These are phyloP conservation scores for Chaenodraco wilsoni DNA, from an alignment of 2,797 vertebrate species.

Conservation along the genomic window DNA sequence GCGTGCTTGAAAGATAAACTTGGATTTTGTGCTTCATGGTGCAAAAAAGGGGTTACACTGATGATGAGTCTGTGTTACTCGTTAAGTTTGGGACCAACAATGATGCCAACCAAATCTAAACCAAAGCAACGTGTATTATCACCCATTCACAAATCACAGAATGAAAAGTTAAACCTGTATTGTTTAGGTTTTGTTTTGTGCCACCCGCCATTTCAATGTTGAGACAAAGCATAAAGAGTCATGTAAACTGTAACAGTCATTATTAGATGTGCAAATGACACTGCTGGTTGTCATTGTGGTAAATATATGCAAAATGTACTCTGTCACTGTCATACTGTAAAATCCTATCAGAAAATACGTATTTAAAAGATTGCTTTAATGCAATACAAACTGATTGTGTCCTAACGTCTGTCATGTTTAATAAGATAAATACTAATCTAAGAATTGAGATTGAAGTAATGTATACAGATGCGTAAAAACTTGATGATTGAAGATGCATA, in stretches of 20 bases:
- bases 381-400: slow-evolving; percentile 10
- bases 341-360: not conserved
- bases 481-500: slow-evolving; percentile 4
- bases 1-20: not conserved
- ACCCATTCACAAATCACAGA: slow-evolving; percentile 1
- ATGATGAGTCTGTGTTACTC: not conserved
- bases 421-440: not conserved
- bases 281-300: slow-evolving; percentile 13
- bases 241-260: slow-evolving; percentile 4
- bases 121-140: not conserved
- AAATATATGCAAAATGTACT: slow-evolving; percentile 26
- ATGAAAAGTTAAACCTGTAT: not conserved
- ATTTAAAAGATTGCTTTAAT: slow-evolving; percentile 37
- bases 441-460: not conserved
- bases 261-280: slow-evolving; percentile 23
- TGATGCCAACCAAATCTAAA: slow-evolving; percentile 4
- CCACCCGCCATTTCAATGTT: slow-evolving; percentile 9
- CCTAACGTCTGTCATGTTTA: not conserved
- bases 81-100: not conserved
- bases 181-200: not conserved
- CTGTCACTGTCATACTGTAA: slow-evolving; percentile 20
- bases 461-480: not conserved
- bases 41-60: not conserved
- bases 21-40: slow-evolving; percentile 9
- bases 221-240: slow-evolving; percentile 22